These are phyloP conservation scores for Rhyzopertha dominica DNA, from an alignment of 1,140 invertebrate species.

Conservation along the genomic window DNA sequence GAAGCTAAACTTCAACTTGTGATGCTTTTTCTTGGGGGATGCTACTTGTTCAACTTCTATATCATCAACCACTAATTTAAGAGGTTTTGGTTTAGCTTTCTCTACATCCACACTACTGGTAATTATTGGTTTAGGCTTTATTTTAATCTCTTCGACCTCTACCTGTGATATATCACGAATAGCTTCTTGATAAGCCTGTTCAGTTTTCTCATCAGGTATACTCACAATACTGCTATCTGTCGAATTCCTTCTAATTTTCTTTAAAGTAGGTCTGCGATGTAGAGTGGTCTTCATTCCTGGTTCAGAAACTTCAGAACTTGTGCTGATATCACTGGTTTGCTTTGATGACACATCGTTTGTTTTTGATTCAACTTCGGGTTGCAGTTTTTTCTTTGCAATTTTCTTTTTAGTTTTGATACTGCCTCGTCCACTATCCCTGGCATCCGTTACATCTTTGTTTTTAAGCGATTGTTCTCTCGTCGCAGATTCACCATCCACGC, in stretches of 20 bases:
- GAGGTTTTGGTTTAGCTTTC: constrained; percentile 38
- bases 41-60: constrained; percentile 49
- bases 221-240: constrained; percentile 16
- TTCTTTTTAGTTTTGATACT: constrained; percentile 34
- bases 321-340: background rate
- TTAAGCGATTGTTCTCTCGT: background rate
- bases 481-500: too few relatives aligned
- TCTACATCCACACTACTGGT: constrained; percentile 49
- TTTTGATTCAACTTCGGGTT: constrained; percentile 4
- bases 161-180: constrained; percentile 40
- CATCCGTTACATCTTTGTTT: too few relatives aligned
- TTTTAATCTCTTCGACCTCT: constrained; percentile 40
- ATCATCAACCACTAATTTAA: constrained; percentile 52
- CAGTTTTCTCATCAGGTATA: constrained; percentile 29
- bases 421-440: too few relatives aligned
- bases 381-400: constrained; percentile 31
- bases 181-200: constrained; percentile 32
- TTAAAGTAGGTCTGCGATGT: constrained; percentile 33
- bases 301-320: constrained; percentile 14
- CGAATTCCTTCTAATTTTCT: constrained; percentile 27
- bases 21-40: constrained; percentile 23
- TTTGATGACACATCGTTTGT: background rate
- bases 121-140: constrained; percentile 50
- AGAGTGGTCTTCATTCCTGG: constrained; percentile 23
- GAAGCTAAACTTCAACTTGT: constrained; percentile 35